Base-by-base conservation (phyloP, 1,140 invertebrate genomes). In the Caenorhabditis briggsae region DNA sequence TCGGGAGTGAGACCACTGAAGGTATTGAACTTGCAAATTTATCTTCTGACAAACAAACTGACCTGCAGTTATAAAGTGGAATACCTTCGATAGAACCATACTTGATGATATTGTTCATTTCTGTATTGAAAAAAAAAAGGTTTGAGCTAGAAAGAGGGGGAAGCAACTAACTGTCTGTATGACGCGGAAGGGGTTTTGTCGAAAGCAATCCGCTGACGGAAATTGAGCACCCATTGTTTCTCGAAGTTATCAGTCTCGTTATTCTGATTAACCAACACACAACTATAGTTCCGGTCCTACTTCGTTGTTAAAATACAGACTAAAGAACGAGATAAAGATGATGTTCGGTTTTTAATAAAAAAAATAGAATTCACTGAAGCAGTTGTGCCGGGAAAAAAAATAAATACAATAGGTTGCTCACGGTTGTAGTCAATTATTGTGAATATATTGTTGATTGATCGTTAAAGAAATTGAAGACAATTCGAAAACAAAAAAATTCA, bases 61-160 rank as follows among this genome's bases (percentile, higher is more conserved):
- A 64, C 59, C 59, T 64, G 41, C 64, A 70, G 18, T 70, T 70
- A n/a, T 70, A 70, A n/a, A 70, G 64, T 14, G 64, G 64, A 18
- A 70, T 70, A 5, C 14, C 12, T 14, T 14, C 33, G 18, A 70
- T 46, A 2, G 64, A 70, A 7, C 64, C 64, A 18, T 70, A 70
- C 16, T 70, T 70, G 64, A 70, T 43, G 41, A 70, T 70, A 46
- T 70, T 70, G 41, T 70, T 70, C 64, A 70, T 70, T 70, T 33
- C 33, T 33, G 33, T 33, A 33, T 2, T 33, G 33, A 33, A 33
- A 1, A 2, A 3, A n/a, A 33, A 33, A 33, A 1, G 33, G 3
- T 33, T 33, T 33, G 1, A 33, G 33, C 33, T 33, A 3, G 33
- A 33, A 33, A 33, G 33, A 3, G 3, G 33, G 33, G 33, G 33